Conservation (phyloP, 2,888 invertebrate genomes). For the Hydroisotoma schaefferi region DNA sequence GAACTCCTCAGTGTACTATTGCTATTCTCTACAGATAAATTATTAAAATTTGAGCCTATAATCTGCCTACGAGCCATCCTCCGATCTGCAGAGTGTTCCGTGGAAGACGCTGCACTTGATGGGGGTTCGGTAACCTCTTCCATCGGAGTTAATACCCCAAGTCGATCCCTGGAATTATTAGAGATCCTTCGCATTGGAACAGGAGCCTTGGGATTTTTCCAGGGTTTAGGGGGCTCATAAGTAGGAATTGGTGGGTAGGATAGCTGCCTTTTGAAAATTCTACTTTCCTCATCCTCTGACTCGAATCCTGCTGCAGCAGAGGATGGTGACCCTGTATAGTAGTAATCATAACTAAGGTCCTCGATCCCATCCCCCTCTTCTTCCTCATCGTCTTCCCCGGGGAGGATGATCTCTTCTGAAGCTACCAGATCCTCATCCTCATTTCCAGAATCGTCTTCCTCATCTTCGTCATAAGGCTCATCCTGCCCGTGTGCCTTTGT, state of each 20-base stretch:
- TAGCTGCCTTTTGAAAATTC: conserved; percentile 38
- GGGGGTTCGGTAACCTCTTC: conserved; percentile 39
- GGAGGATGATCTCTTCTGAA: conserved; percentile 49
- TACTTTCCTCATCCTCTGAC: conserved; percentile 23
- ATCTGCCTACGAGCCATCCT: not conserved
- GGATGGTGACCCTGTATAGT: no score
- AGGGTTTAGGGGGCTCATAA: conserved; percentile 37
- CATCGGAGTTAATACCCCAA: conserved; percentile 33
- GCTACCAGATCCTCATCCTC: conserved; percentile 29
- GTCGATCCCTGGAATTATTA: conserved; percentile 25
- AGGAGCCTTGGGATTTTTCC: conserved; percentile 25
- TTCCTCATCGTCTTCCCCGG: conserved; percentile 51
- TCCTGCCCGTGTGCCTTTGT: conserved; percentile 23
- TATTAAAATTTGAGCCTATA: not conserved
- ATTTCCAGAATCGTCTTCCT: conserved; percentile 25
- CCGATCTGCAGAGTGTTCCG: conserved; percentile 19
- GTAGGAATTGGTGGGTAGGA: conserved; percentile 46
- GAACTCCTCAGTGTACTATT: no score
- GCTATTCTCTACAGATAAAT: not conserved
- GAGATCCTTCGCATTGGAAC: not conserved
- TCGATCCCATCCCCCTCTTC: conserved; percentile 43
- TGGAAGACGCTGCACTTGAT: conserved; percentile 36
- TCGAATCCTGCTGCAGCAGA: conserved; percentile 1
- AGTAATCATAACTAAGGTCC: no score
- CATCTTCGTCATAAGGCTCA: conserved; percentile 25